Base-by-base conservation (phyloP, 1,140 invertebrate genomes). In the Meloidogyne chitwoodi region DNA sequence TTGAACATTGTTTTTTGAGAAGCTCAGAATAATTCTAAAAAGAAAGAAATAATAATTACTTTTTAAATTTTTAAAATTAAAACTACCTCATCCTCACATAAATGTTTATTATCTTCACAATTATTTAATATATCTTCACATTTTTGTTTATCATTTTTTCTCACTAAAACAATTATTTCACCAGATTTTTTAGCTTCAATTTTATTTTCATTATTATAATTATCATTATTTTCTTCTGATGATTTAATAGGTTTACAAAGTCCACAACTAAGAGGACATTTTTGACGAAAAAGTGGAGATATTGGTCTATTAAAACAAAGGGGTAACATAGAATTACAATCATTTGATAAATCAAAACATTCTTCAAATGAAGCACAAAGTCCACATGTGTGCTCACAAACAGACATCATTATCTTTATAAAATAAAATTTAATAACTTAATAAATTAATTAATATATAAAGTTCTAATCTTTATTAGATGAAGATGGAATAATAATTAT, bases 311-410 rank as follows among this genome's bases (percentile, higher is more conserved):
- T 56, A 29, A 72, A 56, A 63, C 70, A 72, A 56, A 72, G 44
- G 3, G 38, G 48, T 27, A 56, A 31, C 3, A 72, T 16, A 24
- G 70, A 62, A 19, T 22, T 8, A 63, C 70, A 72, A 31, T 72
- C 70, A 31, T 11, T n/a, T 10, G 70, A 56, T 31, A 63, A 22
- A 63, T 72, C 70, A 61, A 72, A 72, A 41, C 70, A 72, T n/a
- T 29, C 70, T 19, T 72, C 70, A 19, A 16, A 44, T 31, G 48
- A 56, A 16, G 48, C 12, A 31, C 70, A 72, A 56, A 72, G n/a
- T 12, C 70, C 70, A 27, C 70, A 72, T 5, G 70, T 72, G 34
- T 72, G 70, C n/a, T 72, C 70, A 63, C 70, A 72, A 56, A 61
- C 48, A 14, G 70, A 62, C 70, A 72, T 72, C 70, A 72, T 72